A percentile compares a stretch with the other conserved stretches of the same genome.
Conservation (phyloP, 1,140 invertebrate genomes). For the Oscheius sp. region DNA sequence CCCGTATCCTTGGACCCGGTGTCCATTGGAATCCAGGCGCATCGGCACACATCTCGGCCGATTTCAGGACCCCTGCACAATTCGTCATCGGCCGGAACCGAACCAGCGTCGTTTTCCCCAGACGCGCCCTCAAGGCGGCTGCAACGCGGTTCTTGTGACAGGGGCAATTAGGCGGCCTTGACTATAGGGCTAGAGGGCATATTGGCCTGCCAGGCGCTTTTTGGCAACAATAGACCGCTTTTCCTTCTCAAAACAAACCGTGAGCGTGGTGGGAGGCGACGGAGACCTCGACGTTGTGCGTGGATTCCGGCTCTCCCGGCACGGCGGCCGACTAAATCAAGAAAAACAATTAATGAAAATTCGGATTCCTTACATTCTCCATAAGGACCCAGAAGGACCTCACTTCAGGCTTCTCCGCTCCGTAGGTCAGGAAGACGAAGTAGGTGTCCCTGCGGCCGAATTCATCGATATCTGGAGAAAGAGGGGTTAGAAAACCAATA, state of each 20-base stretch:
- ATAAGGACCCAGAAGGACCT: constrained; percentile 55
- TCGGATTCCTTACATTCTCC: constrained; percentile 43
- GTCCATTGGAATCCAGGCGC: no score
- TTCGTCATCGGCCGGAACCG: no score
- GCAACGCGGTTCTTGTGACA: no score
- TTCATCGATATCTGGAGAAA: constrained; percentile 18
- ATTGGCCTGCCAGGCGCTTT: no score
- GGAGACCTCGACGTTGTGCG: constrained; percentile 50
- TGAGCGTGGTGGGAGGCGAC: constrained; percentile 60
- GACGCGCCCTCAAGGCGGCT: no score
- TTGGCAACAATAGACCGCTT: no score
- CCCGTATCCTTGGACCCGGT: no score
- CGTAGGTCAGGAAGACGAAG: constrained; percentile 59
- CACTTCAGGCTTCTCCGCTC: constrained; percentile 46
- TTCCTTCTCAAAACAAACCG: constrained; percentile 42
- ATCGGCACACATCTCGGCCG: no score
- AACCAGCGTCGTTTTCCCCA: no score
- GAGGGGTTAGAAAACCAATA: neutral
- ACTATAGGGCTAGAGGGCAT: no score
- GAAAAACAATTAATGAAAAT: neutral
- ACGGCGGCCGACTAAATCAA: constrained; percentile 10
- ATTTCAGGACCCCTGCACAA: no score
- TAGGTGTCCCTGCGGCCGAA: constrained; percentile 53
- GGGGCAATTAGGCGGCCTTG: no score
- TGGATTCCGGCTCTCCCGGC: constrained; percentile 22